Base-by-base conservation (phyloP, 2,113 vertebrate genomes). In the Parus major region DNA sequence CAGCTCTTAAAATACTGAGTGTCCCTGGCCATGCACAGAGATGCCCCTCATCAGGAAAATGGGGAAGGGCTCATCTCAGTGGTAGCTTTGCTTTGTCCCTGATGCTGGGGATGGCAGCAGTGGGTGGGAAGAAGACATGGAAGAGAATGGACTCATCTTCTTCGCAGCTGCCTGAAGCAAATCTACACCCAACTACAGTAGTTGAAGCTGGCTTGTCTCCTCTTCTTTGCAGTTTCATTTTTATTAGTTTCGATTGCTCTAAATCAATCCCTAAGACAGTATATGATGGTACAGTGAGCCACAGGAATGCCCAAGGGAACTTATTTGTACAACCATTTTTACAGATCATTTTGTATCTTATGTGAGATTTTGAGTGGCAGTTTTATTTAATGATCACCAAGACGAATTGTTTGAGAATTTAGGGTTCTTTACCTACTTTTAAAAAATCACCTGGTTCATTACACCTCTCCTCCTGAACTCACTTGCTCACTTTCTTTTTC, bases 331-430 rank as follows among this genome's bases (percentile, higher is more conserved):
- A 88, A 72, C 11, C 47, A 49, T 86, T 82, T 83, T 92, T 56
- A 86, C 90, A 89, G 73, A 88, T 92, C 39, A 80, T 64, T 93
- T 90, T 95, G 59, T 60, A 49, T 88, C 50, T 94, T 80, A 77
- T 15, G 82, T 70, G 76, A 94, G 63, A 89, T 83, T 95, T 64
- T 85, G 88, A 94, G 79, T 66, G 50, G 76, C 46, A 31, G 72
- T 66, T 93, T 88, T 71, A 64, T 70, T 92, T 86, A 80, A 59
- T 75, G 83, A 79, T 72, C 44, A 28, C 25, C 66, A 69, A 93
- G 33, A 69, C 4, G 3, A 95, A 82, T 17, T 83, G 55, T 75
- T 90, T 88, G 65, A 77, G 76, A 88, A 89, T 65, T 69, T 63
- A 28, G 28, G 22, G 11, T 41, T 84, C 46, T 90, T 90, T 47